Evolutionary conservation across 1,140 invertebrate species (phyloP).

Genomic region (Limonius californicus): DNA sequence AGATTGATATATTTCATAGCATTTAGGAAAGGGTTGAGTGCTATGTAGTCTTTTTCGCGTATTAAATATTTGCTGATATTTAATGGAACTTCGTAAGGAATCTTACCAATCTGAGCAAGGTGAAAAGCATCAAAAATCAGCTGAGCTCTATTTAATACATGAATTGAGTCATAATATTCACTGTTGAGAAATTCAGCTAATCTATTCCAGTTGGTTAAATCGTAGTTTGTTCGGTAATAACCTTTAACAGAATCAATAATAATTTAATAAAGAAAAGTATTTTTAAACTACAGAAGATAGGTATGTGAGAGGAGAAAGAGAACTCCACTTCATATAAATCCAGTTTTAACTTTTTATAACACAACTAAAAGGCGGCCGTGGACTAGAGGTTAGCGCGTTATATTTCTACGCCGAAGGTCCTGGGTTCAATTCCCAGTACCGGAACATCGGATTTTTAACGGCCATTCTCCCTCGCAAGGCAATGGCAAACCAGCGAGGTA

Average conservation of each 20-base stretch:
- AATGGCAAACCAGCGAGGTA: too few relatives aligned
- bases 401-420: too few relatives aligned
- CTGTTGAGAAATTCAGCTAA: slow-evolving; percentile 53
- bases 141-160: slow-evolving; percentile 69
- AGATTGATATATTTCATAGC: neutral
- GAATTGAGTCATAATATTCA: slow-evolving; percentile 49
- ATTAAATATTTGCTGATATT: slow-evolving; percentile 54
- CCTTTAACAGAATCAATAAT: neutral
- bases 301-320: neutral
- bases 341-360: too few relatives aligned
- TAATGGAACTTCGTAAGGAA: slow-evolving; percentile 48
- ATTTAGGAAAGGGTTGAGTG: slow-evolving; percentile 7
- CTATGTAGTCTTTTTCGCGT: slow-evolving; percentile 46
- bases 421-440: too few relatives aligned
- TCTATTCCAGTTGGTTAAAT: slow-evolving; percentile 40
- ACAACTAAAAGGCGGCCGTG: too few relatives aligned
- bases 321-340: too few relatives aligned
- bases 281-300: slow-evolving; percentile 31
- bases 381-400: too few relatives aligned
- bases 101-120: slow-evolving; percentile 56
- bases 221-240: slow-evolving; percentile 17
- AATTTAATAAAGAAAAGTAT: neutral
- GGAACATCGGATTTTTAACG: too few relatives aligned
- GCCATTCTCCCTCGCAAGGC: too few relatives aligned
- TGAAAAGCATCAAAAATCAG: slow-evolving; percentile 72